Evolutionary conservation across 2,888 invertebrate genomes (phyloP).

Genomic region (Lysandra bellargus): DNA sequence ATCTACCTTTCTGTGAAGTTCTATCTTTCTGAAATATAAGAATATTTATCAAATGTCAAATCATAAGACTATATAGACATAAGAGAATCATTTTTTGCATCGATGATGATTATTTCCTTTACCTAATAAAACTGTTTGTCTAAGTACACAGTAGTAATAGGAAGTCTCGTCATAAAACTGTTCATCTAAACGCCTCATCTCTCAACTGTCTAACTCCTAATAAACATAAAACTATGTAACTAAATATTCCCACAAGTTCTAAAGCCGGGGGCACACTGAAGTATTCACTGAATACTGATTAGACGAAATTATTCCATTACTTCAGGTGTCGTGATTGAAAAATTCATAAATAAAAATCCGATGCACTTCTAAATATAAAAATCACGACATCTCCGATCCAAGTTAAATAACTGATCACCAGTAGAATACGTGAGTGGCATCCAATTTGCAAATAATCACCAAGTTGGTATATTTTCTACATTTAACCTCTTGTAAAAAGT

Average conservation of each 20-base stretch:
- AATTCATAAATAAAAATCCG: conserved; percentile 74
- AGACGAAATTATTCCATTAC: conserved; percentile 71
- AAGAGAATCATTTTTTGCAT: no score
- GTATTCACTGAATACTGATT: conserved; percentile 70
- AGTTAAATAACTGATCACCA: conserved; percentile 79
- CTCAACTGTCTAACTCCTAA: not conserved
- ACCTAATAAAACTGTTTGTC: not conserved
- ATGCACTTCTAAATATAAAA: conserved; percentile 63
- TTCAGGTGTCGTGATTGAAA: conserved; percentile 58
- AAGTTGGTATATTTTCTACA: not conserved
- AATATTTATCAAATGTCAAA: no score
- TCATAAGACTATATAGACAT: no score
- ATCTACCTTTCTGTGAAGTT: not conserved
- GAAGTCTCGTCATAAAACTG: not conserved
- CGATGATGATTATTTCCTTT: not conserved
- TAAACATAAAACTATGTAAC: conserved; percentile 3
- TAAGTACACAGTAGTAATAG: not conserved
- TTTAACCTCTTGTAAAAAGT: not conserved
- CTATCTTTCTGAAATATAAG: not conserved
- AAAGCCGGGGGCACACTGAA: conserved; percentile 57
- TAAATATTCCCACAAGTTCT: conserved; percentile 18
- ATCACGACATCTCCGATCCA: conserved; percentile 69
- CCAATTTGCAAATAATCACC: conserved; percentile 43
- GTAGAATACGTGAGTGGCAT: conserved; percentile 66
- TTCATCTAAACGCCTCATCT: not conserved